These are phyloP conservation scores for Nymphalis polychloros DNA, from an alignment of 2,888 invertebrate genomes.

Conservation along the genomic window DNA sequence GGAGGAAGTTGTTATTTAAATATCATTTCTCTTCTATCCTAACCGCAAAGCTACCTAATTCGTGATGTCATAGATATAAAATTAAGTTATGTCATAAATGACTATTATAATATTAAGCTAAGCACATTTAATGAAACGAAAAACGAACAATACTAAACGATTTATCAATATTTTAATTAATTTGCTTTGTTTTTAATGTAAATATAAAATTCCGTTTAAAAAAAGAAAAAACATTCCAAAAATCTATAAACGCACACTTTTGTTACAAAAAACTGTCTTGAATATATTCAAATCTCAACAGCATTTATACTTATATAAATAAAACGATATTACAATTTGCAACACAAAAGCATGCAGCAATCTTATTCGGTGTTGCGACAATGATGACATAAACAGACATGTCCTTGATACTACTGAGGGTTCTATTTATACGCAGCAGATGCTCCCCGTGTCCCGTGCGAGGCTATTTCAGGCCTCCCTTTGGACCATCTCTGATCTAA, in stretches of 20 bases:
- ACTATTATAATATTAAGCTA: too few species aligned
- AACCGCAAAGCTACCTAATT: constrained; percentile 27
- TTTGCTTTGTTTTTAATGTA: too few species aligned
- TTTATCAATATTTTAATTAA: too few species aligned
- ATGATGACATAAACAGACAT: constrained; percentile 52
- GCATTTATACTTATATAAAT: not conserved
- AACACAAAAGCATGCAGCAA: not conserved
- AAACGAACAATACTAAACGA: too few species aligned
- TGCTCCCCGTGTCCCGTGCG: constrained; percentile 71
- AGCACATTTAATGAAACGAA: too few species aligned
- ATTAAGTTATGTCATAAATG: not conserved
- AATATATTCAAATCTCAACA: not conserved
- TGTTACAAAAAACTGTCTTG: too few species aligned
- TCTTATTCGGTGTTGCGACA: constrained; percentile 14
- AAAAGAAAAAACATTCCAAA: too few species aligned
- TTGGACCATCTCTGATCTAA: constrained; percentile 41
- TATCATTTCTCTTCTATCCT: constrained; percentile 50
- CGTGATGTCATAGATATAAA: not conserved
- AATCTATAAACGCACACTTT: too few species aligned
- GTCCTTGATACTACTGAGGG: constrained; percentile 81
- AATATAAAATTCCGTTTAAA: too few species aligned
- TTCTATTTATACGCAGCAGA: constrained; percentile 74
- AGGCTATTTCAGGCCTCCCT: constrained; percentile 68
- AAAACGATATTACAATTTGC: not conserved
- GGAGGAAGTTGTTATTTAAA: constrained; percentile 76